phyloP scores from a whole-genome alignment of 2,888 invertebrate species.

The Sabatieria punctata region DNA sequence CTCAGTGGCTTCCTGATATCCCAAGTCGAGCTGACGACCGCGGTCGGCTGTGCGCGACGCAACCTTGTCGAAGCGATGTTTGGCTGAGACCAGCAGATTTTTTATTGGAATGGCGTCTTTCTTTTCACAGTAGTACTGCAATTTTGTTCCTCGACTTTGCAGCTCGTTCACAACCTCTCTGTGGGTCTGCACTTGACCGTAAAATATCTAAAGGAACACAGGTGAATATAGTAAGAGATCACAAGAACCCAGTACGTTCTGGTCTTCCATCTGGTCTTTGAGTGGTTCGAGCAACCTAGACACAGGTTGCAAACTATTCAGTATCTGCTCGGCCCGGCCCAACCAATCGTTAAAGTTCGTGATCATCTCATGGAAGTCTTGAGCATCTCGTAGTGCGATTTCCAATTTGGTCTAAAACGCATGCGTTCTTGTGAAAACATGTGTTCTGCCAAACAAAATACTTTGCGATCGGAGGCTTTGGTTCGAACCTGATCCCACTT shows the following conservation, averaged over 20 bases:
- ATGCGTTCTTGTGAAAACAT: too few species aligned
- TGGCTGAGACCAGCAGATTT: slow-evolving; percentile 85
- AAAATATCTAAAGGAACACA: slow-evolving; percentile 45
- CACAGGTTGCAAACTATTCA: slow-evolving; percentile 67
- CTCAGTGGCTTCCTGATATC: too few species aligned
- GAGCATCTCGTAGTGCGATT: slow-evolving; percentile 84
- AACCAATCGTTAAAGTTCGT: slow-evolving; percentile 92
- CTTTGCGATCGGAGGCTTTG: slow-evolving; percentile 79
- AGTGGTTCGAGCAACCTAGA: slow-evolving; percentile 75
- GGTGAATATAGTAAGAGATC: background rate
- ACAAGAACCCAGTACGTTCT: slow-evolving; percentile 43
- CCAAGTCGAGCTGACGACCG: slow-evolving; percentile 48
- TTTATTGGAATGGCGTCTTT: slow-evolving; percentile 97
- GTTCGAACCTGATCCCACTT: slow-evolving; percentile 81
- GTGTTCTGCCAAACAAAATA: too few species aligned
- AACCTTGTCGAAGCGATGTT: slow-evolving; percentile 93
- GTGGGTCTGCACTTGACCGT: slow-evolving; percentile 79
- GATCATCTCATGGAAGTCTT: slow-evolving; percentile 82
- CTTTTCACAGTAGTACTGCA: slow-evolving; percentile 97
- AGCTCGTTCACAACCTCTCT: slow-evolving; percentile 82
- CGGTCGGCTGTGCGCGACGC: slow-evolving; percentile 85
- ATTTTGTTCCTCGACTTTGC: slow-evolving; percentile 89
- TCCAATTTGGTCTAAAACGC: slow-evolving; percentile 63
- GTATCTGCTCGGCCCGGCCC: slow-evolving; percentile 74
- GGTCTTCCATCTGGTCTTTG: slow-evolving; percentile 84